Conservation (phyloP, 2,888 invertebrate genomes). For the Nomada goodeniana region DNA sequence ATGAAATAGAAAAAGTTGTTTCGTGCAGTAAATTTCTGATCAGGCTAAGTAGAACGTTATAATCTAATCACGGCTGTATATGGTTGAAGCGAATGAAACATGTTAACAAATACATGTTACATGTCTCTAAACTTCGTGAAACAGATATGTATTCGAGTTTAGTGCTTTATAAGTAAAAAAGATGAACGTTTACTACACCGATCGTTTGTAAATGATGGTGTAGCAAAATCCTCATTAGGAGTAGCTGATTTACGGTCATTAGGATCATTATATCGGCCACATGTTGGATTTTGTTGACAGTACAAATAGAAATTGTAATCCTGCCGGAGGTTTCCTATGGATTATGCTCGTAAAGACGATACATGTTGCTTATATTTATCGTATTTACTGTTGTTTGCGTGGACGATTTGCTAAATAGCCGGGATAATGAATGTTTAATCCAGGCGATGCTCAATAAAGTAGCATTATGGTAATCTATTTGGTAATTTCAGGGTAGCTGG, state of each 20-base stretch:
- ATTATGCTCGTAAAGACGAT: slow-evolving; percentile 12
- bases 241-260: background rate
- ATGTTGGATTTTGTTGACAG: slow-evolving; percentile 7
- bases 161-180: background rate
- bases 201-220: background rate
- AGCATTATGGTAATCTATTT: slow-evolving; percentile 57
- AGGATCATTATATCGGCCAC: background rate
- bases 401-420: slow-evolving; percentile 41
- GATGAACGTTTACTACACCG: background rate
- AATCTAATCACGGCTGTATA: no score
- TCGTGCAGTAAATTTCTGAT: no score
- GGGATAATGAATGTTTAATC: slow-evolving; percentile 55
- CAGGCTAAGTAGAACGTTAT: no score
- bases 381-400: slow-evolving; percentile 21
- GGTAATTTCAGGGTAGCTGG: slow-evolving; percentile 43
- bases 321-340: background rate
- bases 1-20: no score
- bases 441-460: slow-evolving; percentile 41
- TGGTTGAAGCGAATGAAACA: no score
- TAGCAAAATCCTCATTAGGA: background rate
- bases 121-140: no score
- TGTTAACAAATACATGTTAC: no score
- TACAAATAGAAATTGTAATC: slow-evolving; percentile 16
- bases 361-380: slow-evolving; percentile 32
- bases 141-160: no score